Conservation (phyloP, 2,113 vertebrate genomes). For the Zingel zingel region DNA sequence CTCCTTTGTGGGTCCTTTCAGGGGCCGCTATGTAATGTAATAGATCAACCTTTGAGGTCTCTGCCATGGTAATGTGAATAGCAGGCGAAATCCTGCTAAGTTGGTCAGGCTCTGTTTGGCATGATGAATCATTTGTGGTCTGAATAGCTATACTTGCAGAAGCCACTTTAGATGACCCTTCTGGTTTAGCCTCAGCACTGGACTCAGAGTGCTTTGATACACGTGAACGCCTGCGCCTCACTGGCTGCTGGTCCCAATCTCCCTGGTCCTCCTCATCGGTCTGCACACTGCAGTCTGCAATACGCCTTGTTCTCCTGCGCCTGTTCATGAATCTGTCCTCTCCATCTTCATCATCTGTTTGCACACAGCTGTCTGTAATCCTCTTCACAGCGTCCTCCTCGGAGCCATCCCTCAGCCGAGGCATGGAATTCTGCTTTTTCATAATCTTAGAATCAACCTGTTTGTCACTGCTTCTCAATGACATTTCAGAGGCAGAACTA, state of each 20-base stretch:
- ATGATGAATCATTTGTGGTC: slow-evolving; percentile 96
- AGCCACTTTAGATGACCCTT: slow-evolving; percentile 81
- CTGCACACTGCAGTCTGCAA: slow-evolving; percentile 95
- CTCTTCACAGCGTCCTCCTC: slow-evolving; percentile 90
- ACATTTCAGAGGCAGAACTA: slow-evolving; percentile 95
- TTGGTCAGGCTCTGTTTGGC: slow-evolving; percentile 95
- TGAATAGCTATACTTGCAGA: slow-evolving; percentile 94
- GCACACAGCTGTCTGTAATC: slow-evolving; percentile 93
- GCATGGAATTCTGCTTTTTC: slow-evolving; percentile 98
- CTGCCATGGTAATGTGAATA: slow-evolving; percentile 94
- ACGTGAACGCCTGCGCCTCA: slow-evolving; percentile 91
- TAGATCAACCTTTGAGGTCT: slow-evolving; percentile 93
- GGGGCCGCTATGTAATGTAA: slow-evolving; percentile 96
- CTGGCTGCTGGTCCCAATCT: slow-evolving; percentile 94
- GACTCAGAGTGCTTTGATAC: slow-evolving; percentile 91
- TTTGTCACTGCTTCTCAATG: slow-evolving; percentile 91
- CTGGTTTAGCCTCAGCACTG: slow-evolving; percentile 86
- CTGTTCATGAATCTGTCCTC: slow-evolving; percentile 92
- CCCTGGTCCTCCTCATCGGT: slow-evolving; percentile 96
- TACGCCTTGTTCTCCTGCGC: slow-evolving; percentile 91
- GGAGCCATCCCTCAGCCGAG: slow-evolving; percentile 90
- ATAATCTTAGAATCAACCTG: slow-evolving; percentile 88
- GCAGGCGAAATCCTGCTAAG: slow-evolving; percentile 93
- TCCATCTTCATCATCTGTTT: slow-evolving; percentile 96
- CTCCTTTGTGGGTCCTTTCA: slow-evolving; percentile 93